These are phyloP conservation scores for Rotaria macrura DNA, from an alignment of 2,888 invertebrate genomes.

Conservation along the genomic window DNA sequence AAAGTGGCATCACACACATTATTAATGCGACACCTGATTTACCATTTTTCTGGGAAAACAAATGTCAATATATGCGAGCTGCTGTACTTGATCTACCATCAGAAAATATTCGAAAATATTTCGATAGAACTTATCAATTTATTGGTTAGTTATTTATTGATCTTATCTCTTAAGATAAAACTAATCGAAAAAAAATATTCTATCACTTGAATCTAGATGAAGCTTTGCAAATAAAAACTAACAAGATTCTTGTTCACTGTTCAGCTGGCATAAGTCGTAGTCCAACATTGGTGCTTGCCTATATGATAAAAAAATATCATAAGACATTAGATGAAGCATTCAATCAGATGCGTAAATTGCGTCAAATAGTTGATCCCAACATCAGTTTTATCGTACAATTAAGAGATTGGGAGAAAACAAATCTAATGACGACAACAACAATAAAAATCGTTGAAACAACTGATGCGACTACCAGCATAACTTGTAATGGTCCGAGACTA, in stretches of 20 bases:
- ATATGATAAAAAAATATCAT: background rate
- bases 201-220: background rate
- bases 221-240: background rate
- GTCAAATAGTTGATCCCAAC: background rate
- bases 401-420: background rate
- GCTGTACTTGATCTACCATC: constrained; percentile 35
- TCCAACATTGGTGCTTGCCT: constrained; percentile 5
- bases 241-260: constrained; percentile 1
- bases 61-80: constrained; percentile 35
- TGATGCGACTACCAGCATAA: background rate
- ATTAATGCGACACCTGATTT: constrained; percentile 37
- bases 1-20: constrained; percentile 36
- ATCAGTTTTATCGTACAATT: background rate
- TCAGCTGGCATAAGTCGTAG: background rate
- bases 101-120: constrained; percentile 35
- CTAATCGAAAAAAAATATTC: too few species aligned
- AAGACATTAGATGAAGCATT: background rate
- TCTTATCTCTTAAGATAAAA: too few species aligned
- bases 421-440: too few species aligned
- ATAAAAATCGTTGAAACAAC: background rate
- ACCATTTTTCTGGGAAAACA: constrained; percentile 34
- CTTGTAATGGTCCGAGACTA: background rate
- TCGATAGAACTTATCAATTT: constrained; percentile 35
- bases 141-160: constrained; percentile 25
- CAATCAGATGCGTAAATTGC: background rate